These are phyloP conservation scores for Grus americana DNA, from an alignment of 2,113 vertebrate species.

Conservation along the genomic window DNA sequence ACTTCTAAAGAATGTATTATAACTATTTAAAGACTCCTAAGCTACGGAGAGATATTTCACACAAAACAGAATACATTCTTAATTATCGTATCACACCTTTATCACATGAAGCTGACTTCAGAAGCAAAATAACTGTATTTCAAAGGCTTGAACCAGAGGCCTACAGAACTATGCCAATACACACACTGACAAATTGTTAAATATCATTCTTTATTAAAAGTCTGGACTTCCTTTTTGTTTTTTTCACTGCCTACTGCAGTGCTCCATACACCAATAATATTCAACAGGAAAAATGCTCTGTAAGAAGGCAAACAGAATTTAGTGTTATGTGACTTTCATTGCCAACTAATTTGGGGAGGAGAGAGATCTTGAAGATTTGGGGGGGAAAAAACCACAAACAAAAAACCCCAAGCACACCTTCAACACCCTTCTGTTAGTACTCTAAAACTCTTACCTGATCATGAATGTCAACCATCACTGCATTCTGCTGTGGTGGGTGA, in stretches of 20 bases:
- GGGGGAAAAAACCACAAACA: accelerated
- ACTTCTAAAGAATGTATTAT: neutral
- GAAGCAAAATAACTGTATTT: neutral
- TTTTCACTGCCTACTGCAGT: neutral
- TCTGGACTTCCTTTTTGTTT: neutral
- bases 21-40: neutral
- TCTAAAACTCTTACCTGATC: slow-evolving; percentile 82
- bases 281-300: neutral
- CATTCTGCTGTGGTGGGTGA: slow-evolving; percentile 90
- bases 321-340: neutral
- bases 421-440: neutral
- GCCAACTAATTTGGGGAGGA: neutral
- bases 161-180: neutral
- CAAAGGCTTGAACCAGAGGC: neutral
- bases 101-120: neutral
- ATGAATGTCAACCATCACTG: slow-evolving; percentile 93
- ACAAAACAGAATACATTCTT: neutral
- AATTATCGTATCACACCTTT: neutral
- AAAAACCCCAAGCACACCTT: neutral
- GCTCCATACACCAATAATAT: neutral
- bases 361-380: neutral
- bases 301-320: neutral
- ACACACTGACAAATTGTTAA: neutral
- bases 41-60: neutral
- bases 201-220: neutral